Evolutionary conservation across 2,113 vertebrate genomes (phyloP), one percentile per base, ranked within the genome.

Genomic region (Trochalopteron elliotii): DNA sequence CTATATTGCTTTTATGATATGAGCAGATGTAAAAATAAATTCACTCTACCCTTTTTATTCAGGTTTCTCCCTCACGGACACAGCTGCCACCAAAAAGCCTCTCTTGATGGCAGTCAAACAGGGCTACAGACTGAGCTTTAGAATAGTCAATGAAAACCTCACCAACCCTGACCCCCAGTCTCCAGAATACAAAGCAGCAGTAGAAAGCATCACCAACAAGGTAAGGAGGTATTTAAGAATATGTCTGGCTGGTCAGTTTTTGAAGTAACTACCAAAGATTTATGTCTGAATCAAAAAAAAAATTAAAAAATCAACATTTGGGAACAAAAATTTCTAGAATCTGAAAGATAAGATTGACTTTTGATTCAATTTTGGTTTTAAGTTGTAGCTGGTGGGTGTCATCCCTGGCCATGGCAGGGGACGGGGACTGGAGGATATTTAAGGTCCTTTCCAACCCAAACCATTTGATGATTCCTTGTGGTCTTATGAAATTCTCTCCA

Each of bases 101-200:
- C 17, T 37, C 68, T 40, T 14, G 4, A 63, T 30, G 22, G 37
- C 67, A 93, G 93, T 30, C 53, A 78, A 71, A 25, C 1, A 24
- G 3, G 89, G 96, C 47, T 98, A 98, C 84, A 96, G 93, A 24
- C 18, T 98, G n/a, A 79, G 67, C 53, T 98, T 98, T 57, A 97
- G 33, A 53, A 98, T 98, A 82, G 15, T 97, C 89, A 98, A 96
- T 85, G 81, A 95, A 93, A 97, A 97, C 15, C 69, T 98, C 45
- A 97, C 87, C 57, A 94, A 90, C 39, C 14, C 92, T n/a, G 95
- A 98, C 37, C 30, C 94, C 15, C 77, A 79, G 8, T 98, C 98
- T 75, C 50, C 77, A 23, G 96, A 97, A 60, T 97, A 96, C 69
- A 55, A n/a, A 21, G 28, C 92, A 42, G 76, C 98, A 40, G 45